phyloP scores from a whole-genome alignment of 2,888 invertebrate species.

The Ramazzottius varieornatus region DNA sequence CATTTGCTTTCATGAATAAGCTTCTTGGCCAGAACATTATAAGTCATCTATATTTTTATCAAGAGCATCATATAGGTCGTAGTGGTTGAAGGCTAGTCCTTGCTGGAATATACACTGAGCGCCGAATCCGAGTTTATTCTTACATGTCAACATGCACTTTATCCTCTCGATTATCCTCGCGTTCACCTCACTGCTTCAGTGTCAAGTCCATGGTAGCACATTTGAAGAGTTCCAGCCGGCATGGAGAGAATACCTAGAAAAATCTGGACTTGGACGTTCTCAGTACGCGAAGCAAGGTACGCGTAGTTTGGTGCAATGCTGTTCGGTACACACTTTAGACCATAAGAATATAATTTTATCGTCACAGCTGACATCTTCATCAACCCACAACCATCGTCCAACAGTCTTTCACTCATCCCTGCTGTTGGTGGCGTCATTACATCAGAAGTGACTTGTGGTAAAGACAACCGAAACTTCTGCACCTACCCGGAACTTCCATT shows the following conservation, averaged over 20 bases:
- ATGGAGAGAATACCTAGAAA: background rate
- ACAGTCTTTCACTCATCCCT: too few relatives aligned
- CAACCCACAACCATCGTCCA: background rate
- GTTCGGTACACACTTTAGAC: background rate
- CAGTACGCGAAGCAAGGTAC: background rate
- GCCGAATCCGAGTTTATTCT: background rate
- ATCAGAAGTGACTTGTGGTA: background rate
- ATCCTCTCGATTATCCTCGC: background rate
- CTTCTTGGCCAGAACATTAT: too few relatives aligned
- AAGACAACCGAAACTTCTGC: conserved; percentile 1
- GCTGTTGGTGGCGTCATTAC: background rate
- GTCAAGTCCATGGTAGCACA: background rate
- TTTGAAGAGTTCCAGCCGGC: background rate
- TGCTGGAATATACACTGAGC: too few relatives aligned
- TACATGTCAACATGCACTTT: background rate
- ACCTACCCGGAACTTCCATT: background rate
- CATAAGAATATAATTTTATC: too few relatives aligned
- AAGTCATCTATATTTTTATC: too few relatives aligned
- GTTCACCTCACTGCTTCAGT: background rate
- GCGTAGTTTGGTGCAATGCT: background rate
- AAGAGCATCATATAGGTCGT: too few relatives aligned
- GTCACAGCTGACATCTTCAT: too few relatives aligned
- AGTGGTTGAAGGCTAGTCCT: too few relatives aligned
- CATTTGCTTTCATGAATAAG: too few relatives aligned
- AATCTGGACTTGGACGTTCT: background rate